Evolutionary conservation across 2,888 invertebrate genomes (phyloP).

Genomic region (Leptodirus hochenwartii): DNA sequence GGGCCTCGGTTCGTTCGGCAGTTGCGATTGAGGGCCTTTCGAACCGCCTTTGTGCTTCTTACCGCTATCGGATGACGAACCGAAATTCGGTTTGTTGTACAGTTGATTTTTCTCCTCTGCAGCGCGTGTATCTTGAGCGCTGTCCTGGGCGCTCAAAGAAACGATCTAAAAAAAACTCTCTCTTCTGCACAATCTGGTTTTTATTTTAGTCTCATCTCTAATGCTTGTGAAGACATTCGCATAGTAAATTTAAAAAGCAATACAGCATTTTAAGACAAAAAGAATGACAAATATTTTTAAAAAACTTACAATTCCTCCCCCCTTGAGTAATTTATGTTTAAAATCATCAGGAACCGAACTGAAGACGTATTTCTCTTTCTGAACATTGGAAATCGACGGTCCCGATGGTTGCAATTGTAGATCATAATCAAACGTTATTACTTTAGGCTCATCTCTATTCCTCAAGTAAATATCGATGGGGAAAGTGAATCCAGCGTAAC

Average conservation of each 20-base stretch:
- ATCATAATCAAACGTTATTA: slow-evolving; percentile 69
- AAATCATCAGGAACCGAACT: slow-evolving; percentile 79
- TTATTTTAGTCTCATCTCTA: too few species aligned
- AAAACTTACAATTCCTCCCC: slow-evolving; percentile 47
- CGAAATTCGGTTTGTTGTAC: slow-evolving; percentile 52
- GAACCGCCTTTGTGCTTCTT: slow-evolving; percentile 25
- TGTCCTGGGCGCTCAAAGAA: slow-evolving; percentile 26
- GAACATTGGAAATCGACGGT: slow-evolving; percentile 47
- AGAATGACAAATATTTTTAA: slow-evolving; percentile 5
- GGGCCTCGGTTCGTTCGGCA: neutral
- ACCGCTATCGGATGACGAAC: slow-evolving; percentile 22
- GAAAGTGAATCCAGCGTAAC: slow-evolving; percentile 85
- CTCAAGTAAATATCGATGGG: slow-evolving; percentile 79
- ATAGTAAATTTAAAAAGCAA: slow-evolving; percentile 2
- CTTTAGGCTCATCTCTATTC: slow-evolving; percentile 81
- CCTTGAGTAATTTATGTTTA: slow-evolving; percentile 66
- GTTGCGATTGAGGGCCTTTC: too few species aligned
- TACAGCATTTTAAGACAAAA: slow-evolving; percentile 1
- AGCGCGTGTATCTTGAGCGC: slow-evolving; percentile 22
- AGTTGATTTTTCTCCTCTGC: slow-evolving; percentile 31
- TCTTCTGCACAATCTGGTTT: too few species aligned
- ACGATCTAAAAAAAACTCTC: slow-evolving; percentile 19
- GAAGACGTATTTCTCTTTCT: slow-evolving; percentile 72
- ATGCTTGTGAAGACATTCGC: too few species aligned
- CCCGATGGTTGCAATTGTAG: slow-evolving; percentile 62